Conservation (phyloP, 2,888 invertebrate genomes). For the Melikaiella ostensackeni region DNA sequence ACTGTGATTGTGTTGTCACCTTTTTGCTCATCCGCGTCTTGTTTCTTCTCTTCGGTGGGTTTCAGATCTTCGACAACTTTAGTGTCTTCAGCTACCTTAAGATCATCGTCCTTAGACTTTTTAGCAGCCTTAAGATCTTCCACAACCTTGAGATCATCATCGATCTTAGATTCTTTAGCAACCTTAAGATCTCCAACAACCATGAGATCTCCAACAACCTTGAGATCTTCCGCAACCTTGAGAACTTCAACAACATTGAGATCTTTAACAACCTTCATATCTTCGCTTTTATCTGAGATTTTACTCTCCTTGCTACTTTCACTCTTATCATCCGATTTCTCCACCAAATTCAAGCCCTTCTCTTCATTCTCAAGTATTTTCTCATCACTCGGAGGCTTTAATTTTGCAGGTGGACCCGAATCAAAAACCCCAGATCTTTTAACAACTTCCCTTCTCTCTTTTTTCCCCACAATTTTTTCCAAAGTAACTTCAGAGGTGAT, state of each 20-base stretch:
- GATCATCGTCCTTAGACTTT: neutral
- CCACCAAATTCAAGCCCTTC: neutral
- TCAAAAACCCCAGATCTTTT: conserved; percentile 59
- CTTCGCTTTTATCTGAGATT: conserved; percentile 25
- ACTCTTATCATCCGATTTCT: conserved; percentile 42
- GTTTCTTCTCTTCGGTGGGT: conserved; percentile 44
- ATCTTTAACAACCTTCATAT: neutral
- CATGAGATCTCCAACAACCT: too few relatives aligned
- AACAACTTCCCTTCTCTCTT: conserved; percentile 63
- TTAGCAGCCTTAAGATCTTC: conserved; percentile 14
- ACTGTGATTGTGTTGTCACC: neutral
- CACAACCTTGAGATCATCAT: neutral
- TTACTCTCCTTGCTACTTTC: neutral
- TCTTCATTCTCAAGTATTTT: conserved; percentile 37
- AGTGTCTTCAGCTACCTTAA: conserved; percentile 16
- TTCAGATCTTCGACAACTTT: neutral
- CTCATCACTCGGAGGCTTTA: conserved; percentile 53
- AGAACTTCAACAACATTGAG: too few relatives aligned
- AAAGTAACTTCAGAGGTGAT: neutral
- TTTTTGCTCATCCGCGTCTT: conserved; percentile 36
- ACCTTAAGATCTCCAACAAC: neutral
- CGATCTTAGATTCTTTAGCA: neutral
- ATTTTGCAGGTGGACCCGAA: conserved; percentile 62
- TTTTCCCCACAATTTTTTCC: conserved; percentile 41
- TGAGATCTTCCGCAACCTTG: neutral